A percentile compares a stretch with the other conserved stretches of the same genome.
Conservation (phyloP, 2,797 vertebrate species). For the Benthosema pterotum region DNA sequence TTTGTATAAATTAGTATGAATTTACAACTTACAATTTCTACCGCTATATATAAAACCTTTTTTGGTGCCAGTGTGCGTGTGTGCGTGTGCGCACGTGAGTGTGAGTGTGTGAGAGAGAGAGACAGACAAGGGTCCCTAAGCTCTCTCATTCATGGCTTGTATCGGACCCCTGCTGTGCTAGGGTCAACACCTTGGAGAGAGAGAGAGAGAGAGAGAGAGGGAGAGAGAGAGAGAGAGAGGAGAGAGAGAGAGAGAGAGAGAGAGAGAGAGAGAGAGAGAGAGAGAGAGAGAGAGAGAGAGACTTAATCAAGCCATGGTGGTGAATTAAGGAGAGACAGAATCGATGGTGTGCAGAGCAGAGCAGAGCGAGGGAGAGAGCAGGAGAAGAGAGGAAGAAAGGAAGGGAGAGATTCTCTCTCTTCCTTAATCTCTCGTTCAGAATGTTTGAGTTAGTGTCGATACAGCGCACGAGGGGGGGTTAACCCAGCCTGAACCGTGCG, state of each 20-base stretch:
- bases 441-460: constrained; percentile 47
- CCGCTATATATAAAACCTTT: no score
- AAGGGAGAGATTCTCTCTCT: constrained; percentile 33
- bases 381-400: constrained; percentile 25
- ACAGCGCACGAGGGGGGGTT: constrained; percentile 43
- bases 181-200: constrained; percentile 55
- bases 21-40: no score
- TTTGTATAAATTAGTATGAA: no score
- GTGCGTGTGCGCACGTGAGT: constrained; percentile 13
- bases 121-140: constrained; percentile 35
- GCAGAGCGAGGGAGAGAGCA: no score
- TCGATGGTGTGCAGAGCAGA: constrained; percentile 15
- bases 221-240: constrained; percentile 19
- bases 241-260: constrained; percentile 32
- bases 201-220: constrained; percentile 32
- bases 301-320: constrained; percentile 53
- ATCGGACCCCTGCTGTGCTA: constrained; percentile 51
- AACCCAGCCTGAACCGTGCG: constrained; percentile 32
- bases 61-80: constrained; percentile 16
- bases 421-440: constrained; percentile 47
- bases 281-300: constrained; percentile 19
- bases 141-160: constrained; percentile 60
- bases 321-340: constrained; percentile 49
- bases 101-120: no score
- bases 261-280: background rate